Conservation (phyloP, 2,113 vertebrate species). For the Ictalurus punctatus region DNA sequence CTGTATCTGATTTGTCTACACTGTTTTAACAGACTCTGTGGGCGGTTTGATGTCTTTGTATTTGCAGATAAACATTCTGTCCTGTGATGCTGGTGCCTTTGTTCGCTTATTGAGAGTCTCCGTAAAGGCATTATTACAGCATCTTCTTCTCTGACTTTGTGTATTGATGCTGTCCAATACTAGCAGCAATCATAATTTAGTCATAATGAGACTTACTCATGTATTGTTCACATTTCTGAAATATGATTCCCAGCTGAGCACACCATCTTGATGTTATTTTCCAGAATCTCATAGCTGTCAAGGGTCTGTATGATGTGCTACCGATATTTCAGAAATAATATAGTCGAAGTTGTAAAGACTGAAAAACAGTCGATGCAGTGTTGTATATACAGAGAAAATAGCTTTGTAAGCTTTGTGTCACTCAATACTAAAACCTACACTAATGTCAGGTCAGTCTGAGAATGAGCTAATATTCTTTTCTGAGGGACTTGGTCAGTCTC, state of each 20-base stretch:
- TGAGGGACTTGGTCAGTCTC: conserved; percentile 36
- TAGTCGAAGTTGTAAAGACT: conserved; percentile 19
- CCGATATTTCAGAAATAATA: conserved; percentile 32
- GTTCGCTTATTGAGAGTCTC: background rate
- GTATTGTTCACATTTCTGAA: background rate
- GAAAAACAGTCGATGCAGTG: conserved; percentile 32
- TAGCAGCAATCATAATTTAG: background rate
- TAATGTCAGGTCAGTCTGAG: conserved; percentile 32
- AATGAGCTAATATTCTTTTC: conserved; percentile 47
- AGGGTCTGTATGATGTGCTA: conserved; percentile 21
- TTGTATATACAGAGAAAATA: conserved; percentile 38
- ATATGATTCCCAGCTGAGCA: background rate
- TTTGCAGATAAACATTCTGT: conserved; percentile 41
- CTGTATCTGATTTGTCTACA: conserved; percentile 57
- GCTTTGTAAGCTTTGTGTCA: conserved; percentile 46
- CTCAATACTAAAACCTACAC: conserved; percentile 28
- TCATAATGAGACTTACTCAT: background rate
- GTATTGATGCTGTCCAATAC: background rate
- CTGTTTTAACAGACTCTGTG: conserved; percentile 71
- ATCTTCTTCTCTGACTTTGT: background rate
- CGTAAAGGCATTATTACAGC: background rate
- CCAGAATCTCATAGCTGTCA: background rate
- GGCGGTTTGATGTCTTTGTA: conserved; percentile 56
- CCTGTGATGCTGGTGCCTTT: conserved; percentile 20
- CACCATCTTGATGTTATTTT: background rate